Base-by-base conservation (phyloP, 2,888 invertebrate species). In the Nemoura dubitans region DNA sequence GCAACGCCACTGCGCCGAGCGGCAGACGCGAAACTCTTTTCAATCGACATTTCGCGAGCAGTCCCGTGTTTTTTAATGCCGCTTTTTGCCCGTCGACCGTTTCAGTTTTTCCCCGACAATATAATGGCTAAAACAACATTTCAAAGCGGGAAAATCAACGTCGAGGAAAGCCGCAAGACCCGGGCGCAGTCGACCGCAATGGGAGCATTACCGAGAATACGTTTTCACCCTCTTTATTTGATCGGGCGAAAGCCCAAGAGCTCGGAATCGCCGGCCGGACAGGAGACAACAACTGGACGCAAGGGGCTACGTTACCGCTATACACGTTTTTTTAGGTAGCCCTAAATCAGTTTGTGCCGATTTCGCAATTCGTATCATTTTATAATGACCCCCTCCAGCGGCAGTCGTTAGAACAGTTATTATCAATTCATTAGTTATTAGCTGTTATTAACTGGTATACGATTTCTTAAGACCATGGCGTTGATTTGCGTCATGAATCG, bases 401-500 rank as follows among this genome's bases (percentile, higher is more conserved):
- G 36, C 27, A 25, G 27, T 25, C 27, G 14, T 14, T 28, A 25
- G 78, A 2, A 78, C 78, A 78, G 27, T 14, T 27, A 78, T 28
- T 78, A 29, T 78, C 29, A 26, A 78, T 29, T 78, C 29, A 78
- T 78, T 78, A 7, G 27, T 28, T 28, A 78, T 27, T 78, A 78
- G 27, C 29, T 14, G 29, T 5, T 78, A 78, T 78, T 36, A 36
- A 36, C 36, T 36, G 36, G 36, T 36, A 36, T 36, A 3, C n/a
- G n/a, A 36, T 59, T 59, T 59, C 59, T 59, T 59, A 59, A 59
- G 59, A 14, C 36, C n/a, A n/a, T n/a, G 21, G 59, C 59, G 2
- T 10, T 59, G 59, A 10, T 21, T 59, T 59, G 59, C 14, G 59
- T 59, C 59, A 21, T 21, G 59, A 59, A 59, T 59, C 16, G 59